phyloP scores from a whole-genome alignment of 2,797 vertebrate genomes.

The Galago senegalensis region DNA sequence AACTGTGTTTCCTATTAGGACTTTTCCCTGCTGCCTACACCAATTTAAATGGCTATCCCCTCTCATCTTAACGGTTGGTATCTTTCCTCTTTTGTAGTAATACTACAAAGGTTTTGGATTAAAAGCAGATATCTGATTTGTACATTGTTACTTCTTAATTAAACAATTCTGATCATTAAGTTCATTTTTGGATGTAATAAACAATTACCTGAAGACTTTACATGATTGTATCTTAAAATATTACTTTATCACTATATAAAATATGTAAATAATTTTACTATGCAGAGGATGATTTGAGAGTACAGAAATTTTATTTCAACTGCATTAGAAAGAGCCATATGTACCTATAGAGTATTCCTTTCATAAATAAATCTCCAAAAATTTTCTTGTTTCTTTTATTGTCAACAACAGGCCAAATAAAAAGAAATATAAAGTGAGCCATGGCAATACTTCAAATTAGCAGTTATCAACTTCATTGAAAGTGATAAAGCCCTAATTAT shows the following conservation, averaged over 20 bases:
- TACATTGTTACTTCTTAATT: background rate
- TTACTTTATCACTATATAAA: background rate
- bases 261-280: background rate
- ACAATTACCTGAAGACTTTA: background rate
- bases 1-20: background rate
- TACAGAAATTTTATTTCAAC: background rate
- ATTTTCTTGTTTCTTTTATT: background rate
- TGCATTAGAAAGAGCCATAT: background rate
- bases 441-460: background rate
- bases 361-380: background rate
- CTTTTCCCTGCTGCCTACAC: background rate
- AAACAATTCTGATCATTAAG: background rate
- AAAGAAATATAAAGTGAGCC: background rate
- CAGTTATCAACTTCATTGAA: background rate
- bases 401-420: background rate
- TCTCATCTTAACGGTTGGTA: background rate
- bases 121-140: background rate
- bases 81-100: background rate
- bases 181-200: conserved; percentile 13
- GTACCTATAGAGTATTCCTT: background rate
- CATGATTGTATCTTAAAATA: background rate
- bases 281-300: background rate
- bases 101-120: background rate
- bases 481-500: background rate
- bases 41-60: background rate